Evolutionary conservation across 23 tunicate species (phyloP).

Genomic region (Ascidia mentula): DNA sequence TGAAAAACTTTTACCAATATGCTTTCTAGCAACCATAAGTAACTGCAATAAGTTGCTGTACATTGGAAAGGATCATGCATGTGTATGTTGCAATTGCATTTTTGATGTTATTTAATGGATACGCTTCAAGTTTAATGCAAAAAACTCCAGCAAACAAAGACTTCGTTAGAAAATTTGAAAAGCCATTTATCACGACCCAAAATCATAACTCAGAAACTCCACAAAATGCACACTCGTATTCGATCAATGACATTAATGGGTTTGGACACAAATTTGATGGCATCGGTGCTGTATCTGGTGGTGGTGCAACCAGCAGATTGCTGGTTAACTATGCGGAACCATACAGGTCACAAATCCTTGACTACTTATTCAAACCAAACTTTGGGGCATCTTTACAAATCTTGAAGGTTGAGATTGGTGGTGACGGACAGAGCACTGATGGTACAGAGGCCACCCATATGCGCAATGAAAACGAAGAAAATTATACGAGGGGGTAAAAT

Average conservation of each 20-base stretch:
- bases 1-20: too few species aligned
- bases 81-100: too few species aligned
- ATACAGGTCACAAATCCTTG: constrained; percentile 63
- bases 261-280: constrained; percentile 82
- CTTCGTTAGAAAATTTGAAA: background rate
- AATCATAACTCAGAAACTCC: too few species aligned
- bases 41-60: too few species aligned
- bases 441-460: constrained; percentile 91
- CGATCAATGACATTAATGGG: constrained; percentile 37
- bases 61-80: too few species aligned
- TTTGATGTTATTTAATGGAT: too few species aligned
- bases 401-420: constrained; percentile 94
- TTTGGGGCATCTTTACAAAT: constrained; percentile 95
- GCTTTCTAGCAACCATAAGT: too few species aligned
- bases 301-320: constrained; percentile 89
- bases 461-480: constrained; percentile 63
- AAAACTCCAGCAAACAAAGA: background rate
- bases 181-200: background rate
- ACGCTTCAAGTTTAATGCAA: background rate
- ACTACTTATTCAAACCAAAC: constrained; percentile 74
- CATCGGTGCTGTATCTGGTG: constrained; percentile 91
- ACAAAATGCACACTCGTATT: constrained; percentile 12
- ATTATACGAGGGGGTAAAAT: constrained; percentile 86
- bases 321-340: constrained; percentile 83
- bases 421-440: constrained; percentile 92